Conservation (phyloP, 2,113 vertebrate species). For the Lucifuga dentata region DNA sequence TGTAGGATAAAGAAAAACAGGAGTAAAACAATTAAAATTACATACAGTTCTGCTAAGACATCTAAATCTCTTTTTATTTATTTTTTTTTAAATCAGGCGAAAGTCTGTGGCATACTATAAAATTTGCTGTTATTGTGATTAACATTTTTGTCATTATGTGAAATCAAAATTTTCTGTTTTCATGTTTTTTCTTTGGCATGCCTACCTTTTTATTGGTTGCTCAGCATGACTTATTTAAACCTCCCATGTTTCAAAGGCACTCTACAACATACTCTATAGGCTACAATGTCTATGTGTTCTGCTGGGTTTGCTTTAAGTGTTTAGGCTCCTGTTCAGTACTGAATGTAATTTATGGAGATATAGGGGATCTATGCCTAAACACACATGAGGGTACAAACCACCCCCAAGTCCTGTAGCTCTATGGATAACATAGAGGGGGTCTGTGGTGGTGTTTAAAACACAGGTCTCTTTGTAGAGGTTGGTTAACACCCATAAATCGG, state of each 20-base stretch:
- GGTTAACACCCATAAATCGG: constrained; percentile 24
- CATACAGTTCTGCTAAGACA: too few relatives aligned
- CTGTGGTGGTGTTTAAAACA: constrained; percentile 44
- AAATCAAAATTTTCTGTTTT: too few relatives aligned
- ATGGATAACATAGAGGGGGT: constrained; percentile 34
- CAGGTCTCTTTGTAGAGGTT: constrained; percentile 55
- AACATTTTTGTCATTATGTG: too few relatives aligned
- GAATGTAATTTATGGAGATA: constrained; percentile 40
- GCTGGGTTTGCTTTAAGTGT: constrained; percentile 39
- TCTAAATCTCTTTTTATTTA: too few relatives aligned
- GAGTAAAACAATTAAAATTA: too few relatives aligned
- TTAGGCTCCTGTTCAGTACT: constrained; percentile 4
- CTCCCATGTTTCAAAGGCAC: too few relatives aligned
- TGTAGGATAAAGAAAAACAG: too few relatives aligned
- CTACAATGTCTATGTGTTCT: background rate
- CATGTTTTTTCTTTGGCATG: background rate
- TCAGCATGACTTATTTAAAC: background rate
- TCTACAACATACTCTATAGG: too few relatives aligned
- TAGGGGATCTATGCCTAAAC: constrained; percentile 13
- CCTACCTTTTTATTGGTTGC: background rate
- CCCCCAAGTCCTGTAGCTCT: constrained; percentile 20
- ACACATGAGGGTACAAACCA: constrained; percentile 14
- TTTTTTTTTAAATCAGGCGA: too few relatives aligned
- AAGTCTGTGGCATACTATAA: too few relatives aligned
- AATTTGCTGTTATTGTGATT: too few relatives aligned